A percentile compares a stretch with the other conserved stretches of the same genome.
phyloP scores from a whole-genome alignment of 2,888 invertebrate genomes.

The Monoplex corrugatus region DNA sequence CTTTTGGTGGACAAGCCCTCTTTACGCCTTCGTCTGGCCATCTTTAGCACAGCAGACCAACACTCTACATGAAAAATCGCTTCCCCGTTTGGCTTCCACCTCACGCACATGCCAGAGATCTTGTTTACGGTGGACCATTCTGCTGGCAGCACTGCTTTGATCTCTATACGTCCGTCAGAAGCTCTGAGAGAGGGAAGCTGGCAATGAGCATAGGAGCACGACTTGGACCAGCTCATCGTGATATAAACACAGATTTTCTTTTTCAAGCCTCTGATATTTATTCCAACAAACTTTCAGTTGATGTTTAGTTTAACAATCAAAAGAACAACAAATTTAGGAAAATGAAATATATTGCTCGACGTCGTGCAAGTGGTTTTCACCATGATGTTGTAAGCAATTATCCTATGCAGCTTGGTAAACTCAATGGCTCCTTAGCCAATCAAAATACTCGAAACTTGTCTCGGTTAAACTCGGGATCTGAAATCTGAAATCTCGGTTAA shows the following conservation, averaged over 20 bases:
- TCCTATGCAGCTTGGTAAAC: background rate
- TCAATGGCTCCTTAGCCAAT: background rate
- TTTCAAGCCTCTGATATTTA: background rate
- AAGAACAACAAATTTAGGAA: too few species aligned
- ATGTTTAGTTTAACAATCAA: background rate
- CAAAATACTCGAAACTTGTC: conserved; percentile 2
- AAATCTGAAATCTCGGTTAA: background rate
- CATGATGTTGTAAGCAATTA: background rate
- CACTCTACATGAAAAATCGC: conserved; percentile 67
- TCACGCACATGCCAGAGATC: conserved; percentile 48
- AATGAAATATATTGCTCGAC: background rate
- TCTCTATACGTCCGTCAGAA: conserved; percentile 62
- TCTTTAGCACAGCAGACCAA: conserved; percentile 60
- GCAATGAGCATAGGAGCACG: background rate
- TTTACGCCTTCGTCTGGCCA: conserved; percentile 31
- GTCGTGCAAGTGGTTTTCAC: background rate
- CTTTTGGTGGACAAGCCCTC: conserved; percentile 32
- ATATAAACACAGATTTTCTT: background rate
- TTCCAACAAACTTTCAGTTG: background rate
- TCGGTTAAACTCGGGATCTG: background rate
- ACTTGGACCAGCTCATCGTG: background rate
- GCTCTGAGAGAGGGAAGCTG: conserved; percentile 2
- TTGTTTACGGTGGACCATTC: background rate
- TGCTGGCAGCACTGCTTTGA: conserved; percentile 64
- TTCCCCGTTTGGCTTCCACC: conserved; percentile 68